Base-by-base conservation (phyloP, 2,888 invertebrate genomes). In the Lithosia quadra region DNA sequence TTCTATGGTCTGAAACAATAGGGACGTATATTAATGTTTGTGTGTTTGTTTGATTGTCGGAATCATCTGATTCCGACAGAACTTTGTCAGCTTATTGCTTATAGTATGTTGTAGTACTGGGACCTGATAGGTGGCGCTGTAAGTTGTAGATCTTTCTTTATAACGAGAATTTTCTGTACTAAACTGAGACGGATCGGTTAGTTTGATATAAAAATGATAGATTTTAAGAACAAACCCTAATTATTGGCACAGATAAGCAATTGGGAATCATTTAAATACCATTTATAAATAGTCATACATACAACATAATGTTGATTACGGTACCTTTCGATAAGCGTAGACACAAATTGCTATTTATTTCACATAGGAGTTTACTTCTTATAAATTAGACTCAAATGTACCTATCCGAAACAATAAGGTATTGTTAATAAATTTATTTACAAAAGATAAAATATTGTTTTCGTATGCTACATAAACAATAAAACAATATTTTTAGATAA, bases 1-100 rank as follows among this genome's bases (percentile, higher is more conserved):
- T 91, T 99, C 99, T 88, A 99, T 98, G 8, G 98, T 99, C 98
- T 99, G 95, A 39, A 96, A 95, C 70, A 77, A 80, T 67, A 59
- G 18, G 60, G 28, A 24, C 73, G 11, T 28, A 34, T 18, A 8
- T 63, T 33, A 15, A 43, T 39, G 55, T 3, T 56, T 24, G 22
- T 56, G 24, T 56, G 2, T 55, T 21, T 13, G 24, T 56, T 15
- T 24, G 24, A 2, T 9, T 24, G 24, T 5, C 18, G 7, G 15
- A 43, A 18, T 43, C 5, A 18, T 18, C 43, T 15, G 5, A 18
- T 18, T 43, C 15, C 15, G 43, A 43, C 8, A 1, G 18, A n/a
- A 49, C 4, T n/a, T 43, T 49, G 1, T 49, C n/a, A 49, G 49
- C n/a, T 49, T 49, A n/a, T 5, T 18, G 43, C 43, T 15, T 18